These are phyloP conservation scores for Macaria notata DNA, from an alignment of 2,888 invertebrate species.

Conservation along the genomic window DNA sequence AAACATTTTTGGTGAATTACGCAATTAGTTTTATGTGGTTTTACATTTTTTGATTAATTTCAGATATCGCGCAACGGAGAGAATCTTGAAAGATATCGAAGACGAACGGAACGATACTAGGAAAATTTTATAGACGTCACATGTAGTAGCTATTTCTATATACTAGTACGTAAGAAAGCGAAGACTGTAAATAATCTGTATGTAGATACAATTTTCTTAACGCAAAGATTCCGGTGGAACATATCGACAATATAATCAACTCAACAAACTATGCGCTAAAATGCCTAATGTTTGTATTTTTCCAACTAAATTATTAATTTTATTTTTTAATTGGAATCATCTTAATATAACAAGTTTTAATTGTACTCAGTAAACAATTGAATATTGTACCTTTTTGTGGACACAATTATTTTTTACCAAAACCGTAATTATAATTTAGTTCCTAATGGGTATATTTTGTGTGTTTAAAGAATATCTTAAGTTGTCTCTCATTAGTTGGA, in stretches of 20 bases:
- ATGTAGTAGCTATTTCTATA: slow-evolving; percentile 40
- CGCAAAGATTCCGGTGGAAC: slow-evolving; percentile 71
- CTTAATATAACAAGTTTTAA: too few species aligned
- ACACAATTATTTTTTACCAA: too few species aligned
- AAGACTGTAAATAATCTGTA: slow-evolving; percentile 77
- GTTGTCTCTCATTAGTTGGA: slow-evolving; percentile 10
- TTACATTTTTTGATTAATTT: slow-evolving; percentile 1
- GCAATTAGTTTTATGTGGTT: too few species aligned
- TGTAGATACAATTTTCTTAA: slow-evolving; percentile 51
- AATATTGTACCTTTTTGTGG: too few species aligned
- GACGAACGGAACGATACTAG: slow-evolving; percentile 59
- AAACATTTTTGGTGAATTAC: too few species aligned
- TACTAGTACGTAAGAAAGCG: slow-evolving; percentile 46
- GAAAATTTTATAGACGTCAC: slow-evolving; percentile 58
- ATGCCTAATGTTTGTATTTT: slow-evolving; percentile 16
- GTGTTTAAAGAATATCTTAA: too few species aligned
- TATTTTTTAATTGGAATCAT: too few species aligned
- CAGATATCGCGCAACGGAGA: slow-evolving; percentile 60
- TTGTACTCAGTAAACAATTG: too few species aligned
- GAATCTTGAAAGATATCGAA: slow-evolving; percentile 55
- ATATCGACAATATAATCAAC: slow-evolving; percentile 71
- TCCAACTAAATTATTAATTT: slow-evolving; percentile 11
- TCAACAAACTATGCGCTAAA: slow-evolving; percentile 32
- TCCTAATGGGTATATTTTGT: too few species aligned
- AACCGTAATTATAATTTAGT: too few species aligned